These are phyloP conservation scores for Erethizon dorsatum DNA, from an alignment of 2,797 vertebrate species.

Conservation along the genomic window DNA sequence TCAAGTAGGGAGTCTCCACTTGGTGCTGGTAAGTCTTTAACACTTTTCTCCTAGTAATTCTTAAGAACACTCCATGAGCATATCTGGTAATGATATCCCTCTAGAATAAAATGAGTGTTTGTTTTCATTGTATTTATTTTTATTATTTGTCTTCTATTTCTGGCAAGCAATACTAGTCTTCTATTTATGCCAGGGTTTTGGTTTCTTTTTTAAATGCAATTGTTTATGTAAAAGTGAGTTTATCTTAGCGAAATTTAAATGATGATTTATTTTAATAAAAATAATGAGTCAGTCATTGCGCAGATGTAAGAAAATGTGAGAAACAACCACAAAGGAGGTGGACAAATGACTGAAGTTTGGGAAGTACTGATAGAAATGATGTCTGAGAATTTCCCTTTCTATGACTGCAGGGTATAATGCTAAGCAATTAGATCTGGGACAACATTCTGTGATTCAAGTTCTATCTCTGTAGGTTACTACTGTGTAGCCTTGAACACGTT, in stretches of 20 bases:
- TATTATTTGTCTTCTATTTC: conserved; percentile 2
- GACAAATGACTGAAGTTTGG: neutral
- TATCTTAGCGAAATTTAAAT: conserved; percentile 3
- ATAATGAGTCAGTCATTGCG: neutral
- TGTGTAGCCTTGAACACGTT: neutral
- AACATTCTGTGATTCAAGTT: neutral
- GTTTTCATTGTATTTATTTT: neutral
- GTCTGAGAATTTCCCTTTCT: neutral
- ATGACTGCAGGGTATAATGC: rapidly evolving
- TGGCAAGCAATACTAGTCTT: neutral
- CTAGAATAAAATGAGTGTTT: neutral
- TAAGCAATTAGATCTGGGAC: too few relatives aligned
- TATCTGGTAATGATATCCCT: rapidly evolving
- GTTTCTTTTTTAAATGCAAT: conserved; percentile 16
- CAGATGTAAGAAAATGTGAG: neutral
- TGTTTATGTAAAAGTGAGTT: conserved; percentile 27
- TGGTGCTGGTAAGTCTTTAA: neutral
- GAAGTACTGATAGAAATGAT: neutral
- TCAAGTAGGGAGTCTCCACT: neutral
- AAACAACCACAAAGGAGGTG: neutral
- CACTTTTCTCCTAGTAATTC: neutral
- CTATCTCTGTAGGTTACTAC: neutral
- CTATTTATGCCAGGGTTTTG: neutral
- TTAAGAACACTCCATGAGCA: neutral
- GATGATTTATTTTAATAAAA: conserved; percentile 10